Evolutionary conservation across 64 coral and sea anemone species (phyloP).

Genomic region (Pocillopora damicornis): DNA sequence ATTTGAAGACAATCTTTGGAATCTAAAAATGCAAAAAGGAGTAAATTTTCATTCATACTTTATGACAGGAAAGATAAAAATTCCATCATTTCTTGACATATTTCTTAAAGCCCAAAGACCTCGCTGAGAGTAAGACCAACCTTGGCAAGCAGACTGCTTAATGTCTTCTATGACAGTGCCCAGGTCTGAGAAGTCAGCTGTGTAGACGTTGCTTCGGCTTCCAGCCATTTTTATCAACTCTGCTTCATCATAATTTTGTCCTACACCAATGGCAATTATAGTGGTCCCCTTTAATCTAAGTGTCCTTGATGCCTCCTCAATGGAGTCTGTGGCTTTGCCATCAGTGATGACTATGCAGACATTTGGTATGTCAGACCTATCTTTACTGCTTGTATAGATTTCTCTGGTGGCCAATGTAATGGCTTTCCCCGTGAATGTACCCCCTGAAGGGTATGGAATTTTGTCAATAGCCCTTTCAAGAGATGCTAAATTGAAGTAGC

Average conservation of each 20-base stretch:
- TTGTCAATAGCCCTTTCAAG: slow-evolving; percentile 36
- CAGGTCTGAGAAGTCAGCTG: slow-evolving; percentile 45
- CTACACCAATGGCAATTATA: slow-evolving; percentile 60
- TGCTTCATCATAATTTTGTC: not conserved
- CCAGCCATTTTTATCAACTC: slow-evolving; percentile 39
- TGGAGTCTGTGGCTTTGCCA: slow-evolving; percentile 31
- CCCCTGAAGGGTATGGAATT: slow-evolving; percentile 40
- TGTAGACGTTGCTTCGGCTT: slow-evolving; percentile 32
- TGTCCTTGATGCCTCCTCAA: slow-evolving; percentile 3
- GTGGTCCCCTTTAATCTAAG: slow-evolving; percentile 7
- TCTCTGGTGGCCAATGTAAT: not conserved
- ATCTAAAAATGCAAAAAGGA: too few relatives aligned
- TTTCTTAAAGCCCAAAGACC: not conserved
- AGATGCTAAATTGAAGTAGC: not conserved
- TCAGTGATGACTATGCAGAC: slow-evolving; percentile 67
- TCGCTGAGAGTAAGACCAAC: not conserved
- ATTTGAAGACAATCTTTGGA: too few relatives aligned
- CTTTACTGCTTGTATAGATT: slow-evolving; percentile 7
- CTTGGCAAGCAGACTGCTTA: slow-evolving; percentile 57
- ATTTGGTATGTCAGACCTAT: slow-evolving; percentile 47
- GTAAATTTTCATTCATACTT: too few relatives aligned
- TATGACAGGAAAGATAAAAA: too few relatives aligned
- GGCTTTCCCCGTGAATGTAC: slow-evolving; percentile 57
- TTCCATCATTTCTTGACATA: not conserved
- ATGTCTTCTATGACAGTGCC: slow-evolving; percentile 47